These are phyloP conservation scores for Pinctada fucata DNA, from an alignment of 2,888 invertebrate species.

Conservation along the genomic window DNA sequence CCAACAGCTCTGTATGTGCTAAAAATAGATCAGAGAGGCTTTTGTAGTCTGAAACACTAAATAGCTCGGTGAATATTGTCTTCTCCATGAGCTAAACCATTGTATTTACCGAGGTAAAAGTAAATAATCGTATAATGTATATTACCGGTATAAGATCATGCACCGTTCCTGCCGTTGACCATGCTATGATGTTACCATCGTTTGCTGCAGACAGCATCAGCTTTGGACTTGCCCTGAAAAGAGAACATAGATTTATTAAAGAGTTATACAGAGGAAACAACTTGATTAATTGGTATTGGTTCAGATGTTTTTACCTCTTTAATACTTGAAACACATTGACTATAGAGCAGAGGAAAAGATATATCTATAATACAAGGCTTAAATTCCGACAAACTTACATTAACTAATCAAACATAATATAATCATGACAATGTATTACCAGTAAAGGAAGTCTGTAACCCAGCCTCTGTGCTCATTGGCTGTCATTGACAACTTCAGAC, in stretches of 20 bases:
- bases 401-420: neutral
- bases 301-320: no score
- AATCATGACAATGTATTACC: constrained; percentile 56
- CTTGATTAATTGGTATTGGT: no score
- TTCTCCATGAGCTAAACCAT: no score
- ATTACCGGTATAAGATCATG: constrained; percentile 66
- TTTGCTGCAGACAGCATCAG: constrained; percentile 74
- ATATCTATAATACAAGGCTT: no score
- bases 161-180: constrained; percentile 69
- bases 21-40: no score
- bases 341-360: no score
- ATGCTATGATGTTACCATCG: constrained; percentile 72
- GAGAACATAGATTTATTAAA: neutral
- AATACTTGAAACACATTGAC: no score
- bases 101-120: no score
- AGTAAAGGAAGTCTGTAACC: constrained; percentile 76
- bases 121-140: neutral
- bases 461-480: constrained; percentile 74
- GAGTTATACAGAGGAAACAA: no score
- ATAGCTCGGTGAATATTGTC: no score
- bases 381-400: neutral
- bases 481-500: constrained; percentile 67
- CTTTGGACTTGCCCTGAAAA: constrained; percentile 68
- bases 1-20: no score
- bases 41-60: no score